phyloP scores from a whole-genome alignment of 1,140 invertebrate genomes.

The Diachasma alloeum region DNA sequence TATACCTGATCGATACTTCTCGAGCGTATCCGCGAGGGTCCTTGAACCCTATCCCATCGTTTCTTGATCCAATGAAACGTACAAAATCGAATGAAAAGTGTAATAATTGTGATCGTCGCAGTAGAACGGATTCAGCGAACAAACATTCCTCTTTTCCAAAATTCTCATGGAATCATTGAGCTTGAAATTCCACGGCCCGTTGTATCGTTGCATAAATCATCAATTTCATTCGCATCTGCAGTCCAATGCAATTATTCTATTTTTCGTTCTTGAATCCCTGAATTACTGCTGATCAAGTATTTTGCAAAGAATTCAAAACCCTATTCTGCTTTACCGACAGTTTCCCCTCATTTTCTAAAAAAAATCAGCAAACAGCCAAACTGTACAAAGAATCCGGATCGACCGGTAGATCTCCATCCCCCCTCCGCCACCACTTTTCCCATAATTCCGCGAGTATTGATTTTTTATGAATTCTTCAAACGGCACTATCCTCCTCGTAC shows the following conservation, averaged over 20 bases:
- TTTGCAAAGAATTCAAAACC: background rate
- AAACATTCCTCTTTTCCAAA: background rate
- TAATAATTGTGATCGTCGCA: constrained; percentile 7
- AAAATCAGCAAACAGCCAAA: background rate
- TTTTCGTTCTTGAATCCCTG: background rate
- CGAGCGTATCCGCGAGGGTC: constrained; percentile 35
- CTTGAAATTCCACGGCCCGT: background rate
- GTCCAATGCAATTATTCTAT: no score
- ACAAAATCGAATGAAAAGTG: constrained; percentile 13
- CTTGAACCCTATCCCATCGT: constrained; percentile 31
- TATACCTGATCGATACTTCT: constrained; percentile 34
- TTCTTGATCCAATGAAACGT: constrained; percentile 16
- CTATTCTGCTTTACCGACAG: background rate
- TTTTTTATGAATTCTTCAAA: constrained; percentile 26
- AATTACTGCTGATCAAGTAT: background rate
- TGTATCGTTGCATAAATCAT: background rate
- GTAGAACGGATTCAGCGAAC: background rate
- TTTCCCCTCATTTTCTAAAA: background rate
- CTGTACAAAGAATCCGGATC: constrained; percentile 10
- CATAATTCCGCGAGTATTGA: constrained; percentile 4
- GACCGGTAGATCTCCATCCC: constrained; percentile 3
- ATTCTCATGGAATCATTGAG: background rate
- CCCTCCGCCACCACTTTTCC: background rate
- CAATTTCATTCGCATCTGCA: no score
- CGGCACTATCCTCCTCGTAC: background rate